phyloP scores from a whole-genome alignment of 1,140 invertebrate genomes.

The Pogonognathellus flavescens region DNA sequence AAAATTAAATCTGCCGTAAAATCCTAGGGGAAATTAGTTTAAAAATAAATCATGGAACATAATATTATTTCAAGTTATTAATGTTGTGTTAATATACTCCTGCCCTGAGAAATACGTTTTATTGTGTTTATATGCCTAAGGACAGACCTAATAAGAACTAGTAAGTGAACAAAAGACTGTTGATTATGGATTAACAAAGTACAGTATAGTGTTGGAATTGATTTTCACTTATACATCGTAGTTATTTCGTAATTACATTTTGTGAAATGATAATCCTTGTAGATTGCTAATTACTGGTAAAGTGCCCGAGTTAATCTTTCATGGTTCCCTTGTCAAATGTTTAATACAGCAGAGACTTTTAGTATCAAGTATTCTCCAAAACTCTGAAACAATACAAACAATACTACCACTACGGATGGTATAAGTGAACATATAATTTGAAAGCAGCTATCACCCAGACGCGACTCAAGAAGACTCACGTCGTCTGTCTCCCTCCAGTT shows the following conservation, averaged over 20 bases:
- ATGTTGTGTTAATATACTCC: no score
- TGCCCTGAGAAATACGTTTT: no score
- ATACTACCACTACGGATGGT: no score
- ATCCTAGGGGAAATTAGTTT: no score
- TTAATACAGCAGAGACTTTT: neutral
- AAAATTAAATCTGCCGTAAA: no score
- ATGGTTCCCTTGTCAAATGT: neutral
- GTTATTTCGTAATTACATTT: conserved; percentile 27
- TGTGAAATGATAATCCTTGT: conserved; percentile 55
- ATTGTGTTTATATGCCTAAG: no score
- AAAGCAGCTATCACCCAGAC: neutral
- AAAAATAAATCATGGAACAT: neutral
- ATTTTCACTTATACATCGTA: conserved; percentile 35
- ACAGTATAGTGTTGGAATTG: conserved; percentile 10
- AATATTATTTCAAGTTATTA: no score
- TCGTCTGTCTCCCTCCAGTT: neutral
- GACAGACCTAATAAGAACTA: no score
- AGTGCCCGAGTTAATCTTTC: conserved; percentile 26
- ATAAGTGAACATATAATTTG: neutral
- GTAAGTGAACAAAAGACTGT: neutral
- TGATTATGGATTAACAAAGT: neutral
- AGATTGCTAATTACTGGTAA: conserved; percentile 39
- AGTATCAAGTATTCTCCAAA: neutral
- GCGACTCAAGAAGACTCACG: neutral
- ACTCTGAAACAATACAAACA: no score